Conservation (phyloP, 2,797 vertebrate species). For the Chelidonichthys spinosus region DNA sequence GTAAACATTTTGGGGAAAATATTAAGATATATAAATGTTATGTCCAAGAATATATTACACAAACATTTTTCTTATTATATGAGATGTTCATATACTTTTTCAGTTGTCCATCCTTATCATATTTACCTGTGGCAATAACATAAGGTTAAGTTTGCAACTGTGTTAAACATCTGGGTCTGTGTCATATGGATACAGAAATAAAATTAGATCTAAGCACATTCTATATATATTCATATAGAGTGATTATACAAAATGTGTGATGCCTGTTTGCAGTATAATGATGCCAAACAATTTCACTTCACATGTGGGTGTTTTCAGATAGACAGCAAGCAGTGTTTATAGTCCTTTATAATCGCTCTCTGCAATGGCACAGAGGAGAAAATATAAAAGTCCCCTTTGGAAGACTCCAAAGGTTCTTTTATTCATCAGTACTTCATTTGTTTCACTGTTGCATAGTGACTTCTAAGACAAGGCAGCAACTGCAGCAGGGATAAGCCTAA, state of each 20-base stretch:
- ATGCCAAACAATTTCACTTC: slow-evolving; percentile 46
- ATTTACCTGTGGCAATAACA: background rate
- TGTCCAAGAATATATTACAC: background rate
- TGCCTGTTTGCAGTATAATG: slow-evolving; percentile 31
- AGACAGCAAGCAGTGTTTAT: slow-evolving; percentile 50
- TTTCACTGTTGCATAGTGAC: slow-evolving; percentile 53
- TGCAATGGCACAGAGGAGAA: slow-evolving; percentile 36
- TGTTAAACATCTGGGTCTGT: background rate
- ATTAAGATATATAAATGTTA: background rate
- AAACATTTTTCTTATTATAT: background rate
- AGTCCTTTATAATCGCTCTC: slow-evolving; percentile 46
- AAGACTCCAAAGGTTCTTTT: slow-evolving; percentile 64
- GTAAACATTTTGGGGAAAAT: background rate
- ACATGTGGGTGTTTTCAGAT: slow-evolving; percentile 58
- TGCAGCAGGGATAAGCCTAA: slow-evolving; percentile 60
- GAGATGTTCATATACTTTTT: background rate
- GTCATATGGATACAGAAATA: background rate
- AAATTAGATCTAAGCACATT: slow-evolving; percentile 13
- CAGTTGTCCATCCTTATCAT: background rate
- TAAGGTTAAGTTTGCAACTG: background rate
- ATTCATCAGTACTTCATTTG: slow-evolving; percentile 68
- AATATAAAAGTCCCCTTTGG: slow-evolving; percentile 51
- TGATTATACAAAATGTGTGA: slow-evolving; percentile 35
- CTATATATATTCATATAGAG: slow-evolving; percentile 9
- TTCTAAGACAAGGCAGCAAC: slow-evolving; percentile 52